These are phyloP conservation scores for Cassiopea andromeda DNA, from an alignment of 30 jellyfish, hydroid and myxozoan genomes.

Conservation along the genomic window DNA sequence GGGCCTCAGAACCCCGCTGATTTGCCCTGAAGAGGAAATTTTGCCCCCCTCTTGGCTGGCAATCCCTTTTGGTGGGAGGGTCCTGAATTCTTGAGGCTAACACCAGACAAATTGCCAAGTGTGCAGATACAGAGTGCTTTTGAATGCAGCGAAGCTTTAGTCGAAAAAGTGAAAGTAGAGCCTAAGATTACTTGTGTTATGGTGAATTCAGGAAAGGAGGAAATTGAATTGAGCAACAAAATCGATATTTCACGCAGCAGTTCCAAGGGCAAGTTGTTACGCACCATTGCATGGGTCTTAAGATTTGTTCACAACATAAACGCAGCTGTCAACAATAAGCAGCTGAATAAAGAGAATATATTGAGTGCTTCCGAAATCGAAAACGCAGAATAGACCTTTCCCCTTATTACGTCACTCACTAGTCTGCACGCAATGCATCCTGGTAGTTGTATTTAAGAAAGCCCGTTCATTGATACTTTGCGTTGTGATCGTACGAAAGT, in stretches of 20 bases:
- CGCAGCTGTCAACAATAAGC: slow-evolving; percentile 29
- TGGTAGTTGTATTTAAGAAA: too few species aligned
- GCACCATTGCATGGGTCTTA: slow-evolving; percentile 51
- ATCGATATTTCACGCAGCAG: slow-evolving; percentile 39
- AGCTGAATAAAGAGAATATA: slow-evolving; percentile 24
- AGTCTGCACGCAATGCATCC: too few species aligned
- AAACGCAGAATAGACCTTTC: slow-evolving; percentile 60
- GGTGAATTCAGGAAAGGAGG: slow-evolving; percentile 20
- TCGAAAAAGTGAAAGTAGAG: slow-evolving; percentile 44
- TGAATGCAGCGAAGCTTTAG: slow-evolving; percentile 35
- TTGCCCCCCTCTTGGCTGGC: neutral
- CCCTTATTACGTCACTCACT: too few species aligned
- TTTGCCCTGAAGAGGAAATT: slow-evolving; percentile 59
- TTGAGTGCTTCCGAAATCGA: slow-evolving; percentile 57
- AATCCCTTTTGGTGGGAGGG: slow-evolving; percentile 62
- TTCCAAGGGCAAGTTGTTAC: slow-evolving; percentile 34
- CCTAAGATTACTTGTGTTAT: slow-evolving; percentile 38
- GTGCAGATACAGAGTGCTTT: slow-evolving; percentile 21
- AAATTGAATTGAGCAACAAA: neutral
- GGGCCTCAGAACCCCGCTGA: slow-evolving; percentile 71
- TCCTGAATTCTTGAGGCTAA: slow-evolving; percentile 52
- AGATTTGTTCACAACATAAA: slow-evolving; percentile 47
- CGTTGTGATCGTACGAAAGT: too few species aligned
- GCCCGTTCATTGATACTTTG: too few species aligned
- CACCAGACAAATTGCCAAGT: slow-evolving; percentile 49